A percentile compares a stretch with the other conserved stretches of the same genome.
phyloP scores from a whole-genome alignment of 2,888 invertebrate species.

The Xanthia togata region DNA sequence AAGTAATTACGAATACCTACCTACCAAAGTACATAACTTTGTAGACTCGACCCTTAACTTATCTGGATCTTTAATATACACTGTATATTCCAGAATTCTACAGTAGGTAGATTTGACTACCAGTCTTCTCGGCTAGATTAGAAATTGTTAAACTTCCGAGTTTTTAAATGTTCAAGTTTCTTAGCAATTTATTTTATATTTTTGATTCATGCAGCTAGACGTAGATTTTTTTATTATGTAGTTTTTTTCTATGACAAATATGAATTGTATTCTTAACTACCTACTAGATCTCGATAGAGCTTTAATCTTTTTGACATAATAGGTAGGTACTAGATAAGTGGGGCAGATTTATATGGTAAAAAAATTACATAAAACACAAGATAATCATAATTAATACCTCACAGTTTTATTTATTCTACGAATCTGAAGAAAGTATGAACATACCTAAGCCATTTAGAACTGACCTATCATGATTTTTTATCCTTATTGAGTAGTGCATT shows the following conservation, averaged over 20 bases:
- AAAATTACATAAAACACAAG: constrained; percentile 19
- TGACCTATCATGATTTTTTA: constrained; percentile 26
- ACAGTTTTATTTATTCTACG: constrained; percentile 22
- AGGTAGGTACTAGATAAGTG: constrained; percentile 44
- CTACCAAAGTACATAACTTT: constrained; percentile 3
- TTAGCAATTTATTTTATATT: constrained; percentile 8
- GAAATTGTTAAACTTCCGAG: constrained; percentile 15
- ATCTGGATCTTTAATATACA: constrained; percentile 5
- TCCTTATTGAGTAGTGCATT: neutral
- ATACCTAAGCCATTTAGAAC: constrained; percentile 13
- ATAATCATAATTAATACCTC: neutral
- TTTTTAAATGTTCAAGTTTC: constrained; percentile 23
- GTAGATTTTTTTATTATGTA: constrained; percentile 16
- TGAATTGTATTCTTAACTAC: constrained; percentile 49
- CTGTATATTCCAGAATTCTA: constrained; percentile 18
- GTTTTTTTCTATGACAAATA: constrained; percentile 31
- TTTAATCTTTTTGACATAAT: constrained; percentile 57
- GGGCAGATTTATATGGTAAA: constrained; percentile 14
- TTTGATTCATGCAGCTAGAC: constrained; percentile 12
- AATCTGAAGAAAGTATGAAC: constrained; percentile 7
- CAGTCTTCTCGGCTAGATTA: neutral
- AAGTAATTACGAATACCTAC: constrained; percentile 13
- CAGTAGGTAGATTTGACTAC: constrained; percentile 13
- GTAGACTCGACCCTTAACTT: neutral
- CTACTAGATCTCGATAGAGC: constrained; percentile 64